Percentiles rank a stretch among this genome's conserved stretches.
These are phyloP conservation scores for Nematostella vectensis DNA, from an alignment of 92 coral and sea anemone genomes.

Conservation along the genomic window DNA sequence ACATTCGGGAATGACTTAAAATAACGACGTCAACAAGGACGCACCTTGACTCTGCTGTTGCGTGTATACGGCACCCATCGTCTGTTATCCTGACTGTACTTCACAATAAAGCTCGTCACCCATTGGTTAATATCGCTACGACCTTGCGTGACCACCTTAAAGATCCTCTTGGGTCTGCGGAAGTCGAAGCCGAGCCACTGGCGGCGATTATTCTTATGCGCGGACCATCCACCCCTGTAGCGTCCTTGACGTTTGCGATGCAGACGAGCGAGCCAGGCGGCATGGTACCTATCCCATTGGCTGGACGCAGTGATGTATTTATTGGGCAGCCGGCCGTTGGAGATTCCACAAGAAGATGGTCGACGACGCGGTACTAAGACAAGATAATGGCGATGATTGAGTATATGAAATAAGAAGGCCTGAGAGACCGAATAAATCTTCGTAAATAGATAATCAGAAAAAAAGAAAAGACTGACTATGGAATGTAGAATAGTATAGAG, in stretches of 20 bases:
- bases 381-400: too few relatives aligned
- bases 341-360: conserved; percentile 31
- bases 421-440: too few relatives aligned
- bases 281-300: conserved; percentile 34
- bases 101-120: conserved; percentile 30
- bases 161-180: conserved; percentile 30
- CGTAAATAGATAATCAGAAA: too few relatives aligned
- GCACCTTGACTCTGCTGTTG: conserved; percentile 30
- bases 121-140: conserved; percentile 26
- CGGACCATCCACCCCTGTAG: conserved; percentile 52
- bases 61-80: conserved; percentile 35
- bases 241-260: conserved; percentile 33
- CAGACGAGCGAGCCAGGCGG: conserved; percentile 49
- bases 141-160: conserved; percentile 46
- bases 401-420: too few relatives aligned
- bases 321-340: conserved; percentile 45
- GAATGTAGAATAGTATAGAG: too few relatives aligned
- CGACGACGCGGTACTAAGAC: conserved; percentile 35
- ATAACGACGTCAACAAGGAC: too few relatives aligned
- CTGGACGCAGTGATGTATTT: conserved; percentile 64
- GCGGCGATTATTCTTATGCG: conserved; percentile 38
- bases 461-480: conserved; percentile 1
- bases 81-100: conserved; percentile 39
- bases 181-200: conserved; percentile 62
- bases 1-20: too few relatives aligned